Conservation (phyloP, 1,140 invertebrate species). For the Pseudomyrmex gracilis region DNA sequence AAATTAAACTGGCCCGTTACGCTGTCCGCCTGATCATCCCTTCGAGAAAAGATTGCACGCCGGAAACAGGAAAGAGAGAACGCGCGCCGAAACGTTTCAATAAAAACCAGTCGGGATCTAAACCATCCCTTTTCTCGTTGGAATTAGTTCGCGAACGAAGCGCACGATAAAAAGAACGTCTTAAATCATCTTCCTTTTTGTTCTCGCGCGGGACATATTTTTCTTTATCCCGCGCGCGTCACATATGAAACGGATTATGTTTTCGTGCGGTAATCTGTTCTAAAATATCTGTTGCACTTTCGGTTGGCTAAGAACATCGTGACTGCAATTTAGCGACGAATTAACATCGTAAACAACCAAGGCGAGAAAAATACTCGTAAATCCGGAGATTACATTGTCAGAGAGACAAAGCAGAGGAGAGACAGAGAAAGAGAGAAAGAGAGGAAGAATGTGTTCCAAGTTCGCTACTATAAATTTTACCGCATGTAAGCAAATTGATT, state of each 20-base stretch:
- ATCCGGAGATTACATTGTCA: slow-evolving; percentile 54
- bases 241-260: not conserved
- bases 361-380: slow-evolving; percentile 15
- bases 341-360: slow-evolving; percentile 17
- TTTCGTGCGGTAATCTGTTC: too few relatives aligned
- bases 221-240: not conserved
- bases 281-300: too few relatives aligned
- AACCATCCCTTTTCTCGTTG: not conserved
- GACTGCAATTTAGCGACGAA: slow-evolving; percentile 13
- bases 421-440: too few relatives aligned
- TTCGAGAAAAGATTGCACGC: slow-evolving; percentile 68
- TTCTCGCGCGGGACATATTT: not conserved
- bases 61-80: slow-evolving; percentile 60
- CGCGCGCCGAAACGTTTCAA: slow-evolving; percentile 64
- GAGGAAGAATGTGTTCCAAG: too few relatives aligned
- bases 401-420: not conserved
- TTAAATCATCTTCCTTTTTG: slow-evolving; percentile 33
- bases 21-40: slow-evolving; percentile 66
- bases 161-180: slow-evolving; percentile 14
- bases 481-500: slow-evolving; percentile 41
- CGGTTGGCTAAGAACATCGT: too few relatives aligned
- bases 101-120: slow-evolving; percentile 43
- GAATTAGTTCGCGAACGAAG: slow-evolving; percentile 45
- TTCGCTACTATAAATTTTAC: slow-evolving; percentile 34
- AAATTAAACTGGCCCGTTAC: slow-evolving; percentile 75